phyloP scores from a whole-genome alignment of 2,113 vertebrate genomes.

The Nycticebus coucang region DNA sequence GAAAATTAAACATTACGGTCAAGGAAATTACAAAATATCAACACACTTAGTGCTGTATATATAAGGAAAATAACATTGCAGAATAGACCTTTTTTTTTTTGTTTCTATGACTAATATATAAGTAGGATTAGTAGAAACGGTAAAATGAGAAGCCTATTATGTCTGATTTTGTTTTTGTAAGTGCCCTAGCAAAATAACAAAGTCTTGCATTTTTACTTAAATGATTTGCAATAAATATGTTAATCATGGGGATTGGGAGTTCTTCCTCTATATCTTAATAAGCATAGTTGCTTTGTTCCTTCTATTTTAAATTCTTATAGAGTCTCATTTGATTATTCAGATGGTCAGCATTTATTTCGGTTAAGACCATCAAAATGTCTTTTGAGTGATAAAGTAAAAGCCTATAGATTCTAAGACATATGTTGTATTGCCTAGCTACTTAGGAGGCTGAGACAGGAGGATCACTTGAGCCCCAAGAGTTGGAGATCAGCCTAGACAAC shows the following conservation, averaged over 20 bases:
- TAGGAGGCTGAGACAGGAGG: too few relatives aligned
- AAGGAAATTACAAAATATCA: constrained; percentile 6
- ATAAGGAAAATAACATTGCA: not conserved
- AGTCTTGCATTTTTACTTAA: not conserved
- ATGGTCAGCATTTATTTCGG: not conserved
- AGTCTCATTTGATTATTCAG: not conserved
- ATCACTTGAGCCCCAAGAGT: too few relatives aligned
- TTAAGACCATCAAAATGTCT: not conserved
- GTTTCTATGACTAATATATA: not conserved
- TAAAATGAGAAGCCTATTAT: not conserved
- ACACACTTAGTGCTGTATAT: not conserved
- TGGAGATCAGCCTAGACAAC: too few relatives aligned
- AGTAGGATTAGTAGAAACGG: not conserved
- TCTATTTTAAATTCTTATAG: not conserved
- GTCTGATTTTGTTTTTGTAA: not conserved
- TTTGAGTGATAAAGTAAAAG: not conserved
- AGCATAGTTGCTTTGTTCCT: not conserved
- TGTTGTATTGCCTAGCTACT: too few relatives aligned
- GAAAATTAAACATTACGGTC: not conserved
- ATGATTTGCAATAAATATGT: not conserved
- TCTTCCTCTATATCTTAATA: not conserved
- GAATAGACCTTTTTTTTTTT: not conserved
- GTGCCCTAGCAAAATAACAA: not conserved
- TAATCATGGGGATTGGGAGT: not conserved
- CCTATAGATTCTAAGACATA: not conserved